Evolutionary conservation across 2,888 invertebrate species (phyloP), one percentile per base, ranked within the genome.

Genomic region (Leuctra nigra): DNA sequence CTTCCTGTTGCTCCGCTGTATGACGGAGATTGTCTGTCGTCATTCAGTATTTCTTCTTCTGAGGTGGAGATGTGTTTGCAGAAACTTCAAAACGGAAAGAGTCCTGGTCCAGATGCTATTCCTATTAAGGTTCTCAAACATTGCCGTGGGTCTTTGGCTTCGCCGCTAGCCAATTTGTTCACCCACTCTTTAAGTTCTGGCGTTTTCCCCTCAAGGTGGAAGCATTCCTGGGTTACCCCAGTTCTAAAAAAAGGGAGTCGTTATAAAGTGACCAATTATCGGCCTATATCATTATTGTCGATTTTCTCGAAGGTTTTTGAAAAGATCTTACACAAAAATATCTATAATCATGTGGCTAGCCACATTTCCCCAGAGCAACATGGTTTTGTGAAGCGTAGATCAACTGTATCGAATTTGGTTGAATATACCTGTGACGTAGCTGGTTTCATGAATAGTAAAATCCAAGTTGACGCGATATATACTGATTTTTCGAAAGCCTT

Each of bases 401-500:
- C 41, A 2, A 41, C 41, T 16, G 41, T 41, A 9, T 4, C 41
- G 2, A 41, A 18, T 11, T 20, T 41, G 16, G 48, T 29, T 14
- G 29, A 48, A 29, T 48, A 14, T 16, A 48, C 48, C 6, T 29
- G 14, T 48, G 18, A n/a, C n/a, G 20, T 29, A 7, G 48, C 29
- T 29, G 9, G 9, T 6, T 18, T 14, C 25, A 24, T 48, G 14
- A 33, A 48, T 18, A 16, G 20, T n/a, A 29, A 29, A 16, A 25
- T n/a, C 16, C 48, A 48, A 29, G 48, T 48, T 3, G 48, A 48
- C 14, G n/a, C 48, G 11, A 18, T 48, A 14, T 48, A 48, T 20
- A 48, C 48, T n/a, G 48, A 48, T 16, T 48, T 48, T 14, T 7
- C 18, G 6, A 48, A 48, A 29, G 48, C 48, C n/a, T 48, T 48